phyloP scores from a whole-genome alignment of 2,113 vertebrate species.

The Leptobrachium ailaonicum region DNA sequence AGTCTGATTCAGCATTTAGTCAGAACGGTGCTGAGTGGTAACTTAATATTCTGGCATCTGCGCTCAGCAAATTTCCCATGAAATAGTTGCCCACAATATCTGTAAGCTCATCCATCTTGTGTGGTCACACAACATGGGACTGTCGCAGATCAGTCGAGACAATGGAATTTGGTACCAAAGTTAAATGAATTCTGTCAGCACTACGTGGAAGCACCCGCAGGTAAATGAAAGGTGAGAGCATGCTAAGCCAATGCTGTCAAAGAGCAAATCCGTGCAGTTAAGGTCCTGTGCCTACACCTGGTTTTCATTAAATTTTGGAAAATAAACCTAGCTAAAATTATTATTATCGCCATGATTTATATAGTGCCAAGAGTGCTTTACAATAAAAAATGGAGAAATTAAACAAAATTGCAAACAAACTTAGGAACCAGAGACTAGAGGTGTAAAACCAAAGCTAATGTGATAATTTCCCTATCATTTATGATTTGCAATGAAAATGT shows the following conservation, averaged over 20 bases:
- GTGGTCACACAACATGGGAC: constrained; percentile 35
- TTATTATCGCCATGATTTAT: too few species aligned
- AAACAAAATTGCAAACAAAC: too few species aligned
- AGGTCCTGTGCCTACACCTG: not conserved
- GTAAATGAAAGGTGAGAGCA: constrained; percentile 31
- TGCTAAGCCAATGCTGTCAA: not conserved
- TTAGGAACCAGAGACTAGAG: too few species aligned
- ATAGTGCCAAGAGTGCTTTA: too few species aligned
- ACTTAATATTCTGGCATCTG: not conserved
- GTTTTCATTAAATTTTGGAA: not conserved
- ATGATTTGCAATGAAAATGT: too few species aligned
- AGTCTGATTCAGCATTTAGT: too few species aligned
- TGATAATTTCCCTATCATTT: too few species aligned
- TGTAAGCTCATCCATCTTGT: constrained; percentile 10
- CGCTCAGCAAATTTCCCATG: not conserved
- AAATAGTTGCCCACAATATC: constrained; percentile 1
- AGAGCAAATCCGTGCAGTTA: not conserved
- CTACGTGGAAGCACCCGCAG: constrained; percentile 19
- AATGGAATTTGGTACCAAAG: constrained; percentile 29
- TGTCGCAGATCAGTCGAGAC: constrained; percentile 14
- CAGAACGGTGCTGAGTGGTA: too few species aligned
- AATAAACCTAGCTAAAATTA: too few species aligned
- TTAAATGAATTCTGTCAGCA: constrained; percentile 37
- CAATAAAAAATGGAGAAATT: too few species aligned
- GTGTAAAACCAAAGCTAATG: too few species aligned